These are phyloP conservation scores for Spicauda simplicius DNA, from an alignment of 2,888 invertebrate species.

Conservation along the genomic window DNA sequence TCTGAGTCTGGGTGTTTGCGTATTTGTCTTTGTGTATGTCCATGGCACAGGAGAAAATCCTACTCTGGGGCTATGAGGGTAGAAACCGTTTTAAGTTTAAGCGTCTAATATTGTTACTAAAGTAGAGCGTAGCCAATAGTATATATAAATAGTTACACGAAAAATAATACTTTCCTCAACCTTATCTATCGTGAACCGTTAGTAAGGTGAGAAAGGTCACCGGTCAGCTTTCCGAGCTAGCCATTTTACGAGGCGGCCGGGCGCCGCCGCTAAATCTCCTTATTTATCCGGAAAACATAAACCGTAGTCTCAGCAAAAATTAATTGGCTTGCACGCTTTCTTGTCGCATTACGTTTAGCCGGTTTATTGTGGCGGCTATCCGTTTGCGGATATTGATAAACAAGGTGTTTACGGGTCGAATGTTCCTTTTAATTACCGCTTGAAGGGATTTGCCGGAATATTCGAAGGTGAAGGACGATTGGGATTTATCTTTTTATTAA, in stretches of 20 bases:
- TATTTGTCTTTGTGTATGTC: too few relatives aligned
- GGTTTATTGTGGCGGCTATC: slow-evolving; percentile 62
- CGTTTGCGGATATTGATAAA: slow-evolving; percentile 51
- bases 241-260: slow-evolving; percentile 74
- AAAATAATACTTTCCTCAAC: not conserved
- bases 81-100: too few relatives aligned
- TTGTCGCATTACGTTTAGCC: slow-evolving; percentile 69
- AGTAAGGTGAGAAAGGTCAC: slow-evolving; percentile 49
- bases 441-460: not conserved
- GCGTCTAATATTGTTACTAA: too few relatives aligned
- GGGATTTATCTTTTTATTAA: not conserved
- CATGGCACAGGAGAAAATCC: too few relatives aligned
- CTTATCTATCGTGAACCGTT: slow-evolving; percentile 59
- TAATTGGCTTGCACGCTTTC: slow-evolving; percentile 78
- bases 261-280: slow-evolving; percentile 79
- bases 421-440: slow-evolving; percentile 11
- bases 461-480: not conserved
- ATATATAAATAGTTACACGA: too few relatives aligned
- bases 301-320: slow-evolving; percentile 79
- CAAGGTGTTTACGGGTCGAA: slow-evolving; percentile 37
- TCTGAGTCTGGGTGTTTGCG: too few relatives aligned
- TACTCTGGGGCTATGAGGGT: too few relatives aligned
- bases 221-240: slow-evolving; percentile 70
- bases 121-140: too few relatives aligned
- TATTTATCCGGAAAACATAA: slow-evolving; percentile 83